These are phyloP conservation scores for Athene noctua DNA, from an alignment of 2,113 vertebrate genomes.

Conservation along the genomic window DNA sequence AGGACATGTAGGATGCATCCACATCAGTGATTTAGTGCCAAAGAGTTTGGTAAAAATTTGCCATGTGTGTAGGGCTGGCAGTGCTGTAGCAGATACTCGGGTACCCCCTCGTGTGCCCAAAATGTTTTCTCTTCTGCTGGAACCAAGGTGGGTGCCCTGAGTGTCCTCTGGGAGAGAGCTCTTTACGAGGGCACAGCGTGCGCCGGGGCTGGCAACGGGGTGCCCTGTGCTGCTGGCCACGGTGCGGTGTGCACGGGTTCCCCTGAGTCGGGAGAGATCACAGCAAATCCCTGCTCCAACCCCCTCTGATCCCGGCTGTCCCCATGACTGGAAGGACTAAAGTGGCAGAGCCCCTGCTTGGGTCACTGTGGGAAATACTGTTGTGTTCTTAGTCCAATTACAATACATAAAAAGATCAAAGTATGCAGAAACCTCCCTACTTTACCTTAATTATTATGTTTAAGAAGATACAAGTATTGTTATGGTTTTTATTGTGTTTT, in stretches of 20 bases:
- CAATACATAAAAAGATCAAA: neutral
- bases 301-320: neutral
- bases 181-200: neutral
- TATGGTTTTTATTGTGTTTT: neutral
- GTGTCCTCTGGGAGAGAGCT: neutral
- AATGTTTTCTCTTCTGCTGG: neutral
- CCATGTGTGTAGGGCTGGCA: neutral
- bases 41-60: neutral
- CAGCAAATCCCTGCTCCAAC: neutral
- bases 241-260: fast-evolving
- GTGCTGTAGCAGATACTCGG: neutral
- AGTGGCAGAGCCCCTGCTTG: neutral
- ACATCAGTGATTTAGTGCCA: too few relatives aligned
- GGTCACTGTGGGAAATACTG: neutral
- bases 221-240: neutral
- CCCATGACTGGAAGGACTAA: neutral
- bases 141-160: neutral
- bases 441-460: neutral
- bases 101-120: neutral
- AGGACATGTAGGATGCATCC: neutral
- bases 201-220: too few relatives aligned
- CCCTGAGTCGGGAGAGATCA: neutral
- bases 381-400: neutral
- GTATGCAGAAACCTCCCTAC: neutral
- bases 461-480: neutral